A percentile compares a stretch with the other conserved stretches of the same genome.
phyloP scores from a whole-genome alignment of 2,888 invertebrate genomes.

The Nasonia oneida region DNA sequence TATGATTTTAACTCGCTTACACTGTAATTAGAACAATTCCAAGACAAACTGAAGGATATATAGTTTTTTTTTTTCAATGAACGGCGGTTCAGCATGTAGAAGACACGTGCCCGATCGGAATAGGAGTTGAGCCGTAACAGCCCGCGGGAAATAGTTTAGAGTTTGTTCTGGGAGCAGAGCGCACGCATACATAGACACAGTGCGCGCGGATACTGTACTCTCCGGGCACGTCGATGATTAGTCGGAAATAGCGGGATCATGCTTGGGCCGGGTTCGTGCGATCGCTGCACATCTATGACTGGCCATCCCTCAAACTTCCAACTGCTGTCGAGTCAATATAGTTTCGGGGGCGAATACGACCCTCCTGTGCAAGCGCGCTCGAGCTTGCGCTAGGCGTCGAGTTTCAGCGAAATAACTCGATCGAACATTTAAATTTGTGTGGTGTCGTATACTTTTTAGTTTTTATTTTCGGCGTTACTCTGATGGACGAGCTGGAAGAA shows the following conservation, averaged over 20 bases:
- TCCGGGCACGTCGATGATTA: slow-evolving; percentile 49
- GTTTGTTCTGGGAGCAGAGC: slow-evolving; percentile 39
- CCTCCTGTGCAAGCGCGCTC: not conserved
- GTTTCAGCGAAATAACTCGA: not conserved
- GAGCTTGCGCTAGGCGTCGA: not conserved
- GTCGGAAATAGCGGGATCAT: slow-evolving; percentile 48
- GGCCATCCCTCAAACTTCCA: slow-evolving; percentile 67
- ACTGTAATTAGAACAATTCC: not conserved
- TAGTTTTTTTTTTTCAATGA: not conserved
- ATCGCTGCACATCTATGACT: slow-evolving; percentile 46
- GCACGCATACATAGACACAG: slow-evolving; percentile 8
- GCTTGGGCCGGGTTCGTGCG: slow-evolving; percentile 36
- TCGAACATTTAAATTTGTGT: not conserved
- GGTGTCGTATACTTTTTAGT: too few relatives aligned
- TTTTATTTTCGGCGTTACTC: too few relatives aligned
- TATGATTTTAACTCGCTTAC: not conserved
- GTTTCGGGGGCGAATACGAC: slow-evolving; percentile 51
- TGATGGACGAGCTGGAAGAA: not conserved
- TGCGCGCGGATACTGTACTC: slow-evolving; percentile 1
- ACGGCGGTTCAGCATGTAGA: not conserved
- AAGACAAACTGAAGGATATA: too few relatives aligned
- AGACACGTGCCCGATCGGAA: not conserved
- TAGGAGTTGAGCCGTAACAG: slow-evolving; percentile 18
- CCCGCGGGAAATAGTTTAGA: slow-evolving; percentile 47
- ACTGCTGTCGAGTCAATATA: slow-evolving; percentile 68